These are phyloP conservation scores for Zophobas atratus DNA, from an alignment of 1,140 invertebrate genomes.

Conservation along the genomic window DNA sequence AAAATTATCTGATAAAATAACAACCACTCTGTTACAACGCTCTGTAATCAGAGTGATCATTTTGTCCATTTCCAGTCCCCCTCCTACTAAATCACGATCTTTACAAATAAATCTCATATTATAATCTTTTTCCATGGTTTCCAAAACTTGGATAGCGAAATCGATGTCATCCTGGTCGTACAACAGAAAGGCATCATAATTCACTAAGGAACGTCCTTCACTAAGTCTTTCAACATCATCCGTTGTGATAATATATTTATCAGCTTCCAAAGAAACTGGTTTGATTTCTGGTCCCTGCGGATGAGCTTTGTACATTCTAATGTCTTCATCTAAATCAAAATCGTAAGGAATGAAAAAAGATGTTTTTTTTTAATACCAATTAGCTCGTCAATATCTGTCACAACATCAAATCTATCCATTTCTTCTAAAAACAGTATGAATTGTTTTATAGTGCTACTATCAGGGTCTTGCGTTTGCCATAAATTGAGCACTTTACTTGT, in stretches of 20 bases:
- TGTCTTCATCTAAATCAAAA: slow-evolving; percentile 59
- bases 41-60: slow-evolving; percentile 81
- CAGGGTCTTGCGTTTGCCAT: slow-evolving; percentile 67
- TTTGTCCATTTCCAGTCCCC: slow-evolving; percentile 79
- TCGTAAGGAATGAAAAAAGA: not conserved
- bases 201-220: slow-evolving; percentile 70
- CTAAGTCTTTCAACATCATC: slow-evolving; percentile 71
- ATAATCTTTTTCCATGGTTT: slow-evolving; percentile 75
- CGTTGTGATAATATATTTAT: slow-evolving; percentile 63
- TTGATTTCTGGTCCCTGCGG: slow-evolving; percentile 45
- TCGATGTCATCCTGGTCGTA: slow-evolving; percentile 78
- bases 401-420: slow-evolving; percentile 79
- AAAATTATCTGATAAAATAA: slow-evolving; percentile 82
- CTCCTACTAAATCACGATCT: slow-evolving; percentile 78
- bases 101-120: slow-evolving; percentile 78
- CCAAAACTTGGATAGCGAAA: slow-evolving; percentile 75
- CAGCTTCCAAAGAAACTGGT: slow-evolving; percentile 44
- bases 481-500: slow-evolving; percentile 70
- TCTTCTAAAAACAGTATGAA: slow-evolving; percentile 71
- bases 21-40: slow-evolving; percentile 80
- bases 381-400: slow-evolving; percentile 72
- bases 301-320: slow-evolving; percentile 59
- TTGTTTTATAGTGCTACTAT: slow-evolving; percentile 69
- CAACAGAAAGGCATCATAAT: slow-evolving; percentile 81
- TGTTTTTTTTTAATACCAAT: slow-evolving; percentile 69